Percentiles rank a stretch among this genome's conserved stretches.
phyloP scores from a whole-genome alignment of 2,113 vertebrate genomes.

The Argyrosomus japonicus region DNA sequence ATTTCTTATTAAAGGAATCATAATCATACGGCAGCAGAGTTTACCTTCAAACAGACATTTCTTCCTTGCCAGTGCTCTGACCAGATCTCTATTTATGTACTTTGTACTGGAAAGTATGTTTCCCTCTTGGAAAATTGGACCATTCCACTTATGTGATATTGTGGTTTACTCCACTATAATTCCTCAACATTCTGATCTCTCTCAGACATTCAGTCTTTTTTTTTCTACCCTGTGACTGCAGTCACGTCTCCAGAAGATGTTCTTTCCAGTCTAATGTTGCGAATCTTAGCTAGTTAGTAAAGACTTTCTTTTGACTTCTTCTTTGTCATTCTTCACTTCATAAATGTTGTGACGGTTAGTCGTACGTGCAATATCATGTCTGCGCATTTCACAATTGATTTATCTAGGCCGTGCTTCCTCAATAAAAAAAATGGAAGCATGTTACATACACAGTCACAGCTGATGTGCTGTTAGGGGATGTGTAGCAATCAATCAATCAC shows the following conservation, averaged over 20 bases:
- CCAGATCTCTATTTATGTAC: not conserved
- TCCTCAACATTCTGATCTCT: not conserved
- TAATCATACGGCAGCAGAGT: not conserved
- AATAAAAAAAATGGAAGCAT: not conserved
- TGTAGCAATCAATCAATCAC: constrained; percentile 46
- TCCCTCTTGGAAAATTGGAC: not conserved
- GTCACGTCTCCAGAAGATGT: not conserved
- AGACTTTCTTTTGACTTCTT: not conserved
- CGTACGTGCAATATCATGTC: not conserved
- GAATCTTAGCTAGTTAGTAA: not conserved
- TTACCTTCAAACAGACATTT: not conserved
- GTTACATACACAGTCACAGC: constrained; percentile 8
- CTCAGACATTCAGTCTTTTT: not conserved
- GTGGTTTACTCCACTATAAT: not conserved
- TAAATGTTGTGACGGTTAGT: too few species aligned
- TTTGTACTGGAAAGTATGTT: not conserved
- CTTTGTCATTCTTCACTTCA: not conserved
- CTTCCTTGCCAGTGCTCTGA: not conserved
- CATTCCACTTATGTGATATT: not conserved
- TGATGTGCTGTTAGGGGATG: constrained; percentile 19
- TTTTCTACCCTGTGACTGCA: not conserved
- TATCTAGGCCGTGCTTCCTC: not conserved
- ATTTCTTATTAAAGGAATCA: not conserved
- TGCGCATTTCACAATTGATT: not conserved
- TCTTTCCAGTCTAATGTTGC: not conserved